These are phyloP conservation scores for Himalopsyche anomala DNA, from an alignment of 2,888 invertebrate genomes.

Conservation along the genomic window DNA sequence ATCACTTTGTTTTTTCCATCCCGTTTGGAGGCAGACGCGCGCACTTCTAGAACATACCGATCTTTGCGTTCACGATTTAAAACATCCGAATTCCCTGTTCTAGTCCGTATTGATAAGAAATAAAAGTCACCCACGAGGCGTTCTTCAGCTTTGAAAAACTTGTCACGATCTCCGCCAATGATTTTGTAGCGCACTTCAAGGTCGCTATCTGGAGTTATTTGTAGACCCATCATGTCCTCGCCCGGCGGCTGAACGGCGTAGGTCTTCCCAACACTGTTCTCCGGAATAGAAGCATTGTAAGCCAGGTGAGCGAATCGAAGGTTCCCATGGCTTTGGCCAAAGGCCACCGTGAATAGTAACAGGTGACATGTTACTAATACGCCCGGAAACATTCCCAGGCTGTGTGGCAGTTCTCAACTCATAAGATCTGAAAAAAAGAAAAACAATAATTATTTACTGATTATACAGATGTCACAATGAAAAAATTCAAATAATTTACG, in stretches of 20 bases:
- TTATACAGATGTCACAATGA: too few species aligned
- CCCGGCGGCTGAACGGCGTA: slow-evolving; percentile 84
- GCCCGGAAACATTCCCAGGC: slow-evolving; percentile 66
- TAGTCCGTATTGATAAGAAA: slow-evolving; percentile 92
- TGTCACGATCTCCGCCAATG: slow-evolving; percentile 90
- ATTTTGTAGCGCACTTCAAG: slow-evolving; percentile 89
- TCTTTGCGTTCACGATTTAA: slow-evolving; percentile 95
- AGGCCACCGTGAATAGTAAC: slow-evolving; percentile 62
- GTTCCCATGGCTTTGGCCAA: slow-evolving; percentile 65
- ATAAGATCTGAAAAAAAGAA: slow-evolving; percentile 64
- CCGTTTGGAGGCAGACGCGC: slow-evolving; percentile 80
- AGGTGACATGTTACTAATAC: slow-evolving; percentile 61
- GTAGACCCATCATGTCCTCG: slow-evolving; percentile 89
- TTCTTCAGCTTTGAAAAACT: slow-evolving; percentile 95
- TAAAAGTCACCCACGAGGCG: slow-evolving; percentile 95
- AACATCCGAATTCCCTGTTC: slow-evolving; percentile 90
- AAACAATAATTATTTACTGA: neutral
- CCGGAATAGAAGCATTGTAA: slow-evolving; percentile 94
- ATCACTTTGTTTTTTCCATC: slow-evolving; percentile 78
- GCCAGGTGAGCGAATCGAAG: slow-evolving; percentile 83
- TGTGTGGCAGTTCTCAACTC: slow-evolving; percentile 64
- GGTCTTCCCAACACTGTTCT: slow-evolving; percentile 94
- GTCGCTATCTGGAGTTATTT: slow-evolving; percentile 72
- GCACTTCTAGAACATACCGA: slow-evolving; percentile 86
- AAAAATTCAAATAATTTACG: too few species aligned